Conservation (phyloP, 2,888 invertebrate species). For the Myopa tessellatipennis region DNA sequence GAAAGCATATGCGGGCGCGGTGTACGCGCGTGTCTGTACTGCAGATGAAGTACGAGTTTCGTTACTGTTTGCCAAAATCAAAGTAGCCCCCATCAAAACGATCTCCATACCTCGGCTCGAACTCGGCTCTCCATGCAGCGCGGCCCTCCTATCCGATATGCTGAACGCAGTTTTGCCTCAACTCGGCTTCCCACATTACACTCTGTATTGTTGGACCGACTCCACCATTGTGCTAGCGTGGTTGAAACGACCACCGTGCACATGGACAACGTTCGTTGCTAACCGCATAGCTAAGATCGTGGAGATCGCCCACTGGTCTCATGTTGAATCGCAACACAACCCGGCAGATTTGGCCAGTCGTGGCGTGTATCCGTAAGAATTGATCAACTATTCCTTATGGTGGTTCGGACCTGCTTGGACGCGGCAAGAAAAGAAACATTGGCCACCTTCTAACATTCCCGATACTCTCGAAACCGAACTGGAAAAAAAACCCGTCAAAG, state of each 20-base stretch:
- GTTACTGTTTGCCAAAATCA: conserved; percentile 38
- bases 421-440: neutral
- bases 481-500: too few relatives aligned
- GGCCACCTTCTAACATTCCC: neutral
- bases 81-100: conserved; percentile 38
- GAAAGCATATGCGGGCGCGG: conserved; percentile 38
- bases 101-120: conserved; percentile 39
- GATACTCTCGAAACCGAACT: neutral
- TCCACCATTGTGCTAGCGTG: conserved; percentile 39
- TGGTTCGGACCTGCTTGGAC: conserved; percentile 37
- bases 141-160: conserved; percentile 36
- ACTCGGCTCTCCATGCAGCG: neutral
- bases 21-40: conserved; percentile 25
- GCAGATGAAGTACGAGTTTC: neutral
- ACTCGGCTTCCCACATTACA: neutral
- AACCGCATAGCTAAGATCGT: conserved; percentile 39
- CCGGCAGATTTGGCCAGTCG: conserved; percentile 43
- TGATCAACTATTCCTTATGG: conserved; percentile 35
- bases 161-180: conserved; percentile 6
- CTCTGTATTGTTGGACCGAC: conserved; percentile 30
- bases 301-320: conserved; percentile 36
- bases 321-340: conserved; percentile 41
- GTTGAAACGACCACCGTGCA: conserved; percentile 37
- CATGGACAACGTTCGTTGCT: conserved; percentile 42
- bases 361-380: conserved; percentile 37